phyloP scores from a whole-genome alignment of 1,140 invertebrate species.

The Camponotus vicinus region DNA sequence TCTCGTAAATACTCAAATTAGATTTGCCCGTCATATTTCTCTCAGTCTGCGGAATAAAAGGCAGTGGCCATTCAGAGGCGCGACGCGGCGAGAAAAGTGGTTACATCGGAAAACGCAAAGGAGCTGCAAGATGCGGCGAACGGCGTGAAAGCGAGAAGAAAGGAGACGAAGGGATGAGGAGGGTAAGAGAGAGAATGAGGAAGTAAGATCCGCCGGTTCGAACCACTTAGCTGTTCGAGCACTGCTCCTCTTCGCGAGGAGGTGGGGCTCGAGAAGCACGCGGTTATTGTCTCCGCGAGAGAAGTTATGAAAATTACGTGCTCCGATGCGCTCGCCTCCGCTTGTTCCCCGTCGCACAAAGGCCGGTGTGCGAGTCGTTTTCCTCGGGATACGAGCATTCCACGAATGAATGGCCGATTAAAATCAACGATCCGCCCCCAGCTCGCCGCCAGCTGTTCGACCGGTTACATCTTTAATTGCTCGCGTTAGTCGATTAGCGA shows the following conservation, averaged over 20 bases:
- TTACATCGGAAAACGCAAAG: constrained; percentile 28
- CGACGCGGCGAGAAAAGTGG: background rate
- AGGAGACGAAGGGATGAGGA: background rate
- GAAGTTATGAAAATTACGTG: constrained; percentile 82
- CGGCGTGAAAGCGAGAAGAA: constrained; percentile 37
- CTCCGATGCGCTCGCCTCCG: constrained; percentile 66
- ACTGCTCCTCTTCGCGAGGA: background rate
- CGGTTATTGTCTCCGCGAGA: constrained; percentile 78
- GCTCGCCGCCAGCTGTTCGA: constrained; percentile 35
- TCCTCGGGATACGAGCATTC: constrained; percentile 46
- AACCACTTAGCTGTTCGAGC: constrained; percentile 72
- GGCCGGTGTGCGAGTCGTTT: constrained; percentile 17
- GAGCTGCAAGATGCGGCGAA: constrained; percentile 36
- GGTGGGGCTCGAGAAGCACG: constrained; percentile 45
- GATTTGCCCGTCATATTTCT: constrained; percentile 67
- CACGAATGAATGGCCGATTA: constrained; percentile 64
- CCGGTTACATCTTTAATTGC: constrained; percentile 46
- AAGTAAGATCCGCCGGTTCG: constrained; percentile 65
- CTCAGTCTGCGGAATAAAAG: constrained; percentile 7
- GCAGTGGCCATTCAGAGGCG: background rate
- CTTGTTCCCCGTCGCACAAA: constrained; percentile 51
- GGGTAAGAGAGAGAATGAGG: background rate
- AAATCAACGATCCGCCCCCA: constrained; percentile 57
- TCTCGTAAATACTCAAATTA: constrained; percentile 77
- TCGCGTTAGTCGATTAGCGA: constrained; percentile 37